These are phyloP conservation scores for Margarornis squamiger DNA, from an alignment of 2,797 vertebrate species.

Conservation along the genomic window DNA sequence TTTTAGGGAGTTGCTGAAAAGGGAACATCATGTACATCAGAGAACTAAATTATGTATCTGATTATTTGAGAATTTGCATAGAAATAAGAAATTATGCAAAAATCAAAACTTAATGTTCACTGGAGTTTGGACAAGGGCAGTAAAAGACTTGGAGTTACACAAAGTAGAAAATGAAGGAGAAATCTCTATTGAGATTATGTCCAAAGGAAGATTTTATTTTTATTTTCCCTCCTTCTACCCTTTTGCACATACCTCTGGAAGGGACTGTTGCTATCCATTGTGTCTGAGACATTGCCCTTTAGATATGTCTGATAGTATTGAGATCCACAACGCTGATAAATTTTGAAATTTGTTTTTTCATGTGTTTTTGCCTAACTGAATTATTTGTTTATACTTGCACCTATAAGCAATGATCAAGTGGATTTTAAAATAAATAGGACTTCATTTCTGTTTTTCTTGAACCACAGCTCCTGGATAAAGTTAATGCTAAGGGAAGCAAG, in stretches of 20 bases:
- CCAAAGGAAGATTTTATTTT: neutral
- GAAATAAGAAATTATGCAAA: conserved; percentile 62
- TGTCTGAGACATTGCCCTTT: neutral
- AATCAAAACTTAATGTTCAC: conserved; percentile 18
- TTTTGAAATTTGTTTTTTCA: neutral
- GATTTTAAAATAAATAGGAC: neutral
- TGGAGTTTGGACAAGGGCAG: conserved; percentile 10
- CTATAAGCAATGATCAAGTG: neutral
- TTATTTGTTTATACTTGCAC: neutral
- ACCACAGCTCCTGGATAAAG: neutral
- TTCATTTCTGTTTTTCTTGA: neutral
- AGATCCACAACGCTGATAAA: neutral
- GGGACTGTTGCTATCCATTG: neutral
- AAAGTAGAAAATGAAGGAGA: neutral
- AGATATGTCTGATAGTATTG: neutral
- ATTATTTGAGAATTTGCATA: conserved; percentile 67
- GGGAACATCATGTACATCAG: conserved; percentile 53
- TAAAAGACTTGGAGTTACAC: neutral
- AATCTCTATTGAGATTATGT: neutral
- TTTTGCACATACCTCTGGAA: neutral
- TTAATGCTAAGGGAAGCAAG: neutral
- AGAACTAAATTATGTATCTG: conserved; percentile 54
- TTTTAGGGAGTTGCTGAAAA: conserved; percentile 28
- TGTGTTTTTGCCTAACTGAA: neutral
- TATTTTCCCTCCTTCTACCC: accelerated